A percentile compares a stretch with the other conserved stretches of the same genome.
Evolutionary conservation across 2,113 vertebrate species (phyloP).

Genomic region (Gadus macrocephalus): DNA sequence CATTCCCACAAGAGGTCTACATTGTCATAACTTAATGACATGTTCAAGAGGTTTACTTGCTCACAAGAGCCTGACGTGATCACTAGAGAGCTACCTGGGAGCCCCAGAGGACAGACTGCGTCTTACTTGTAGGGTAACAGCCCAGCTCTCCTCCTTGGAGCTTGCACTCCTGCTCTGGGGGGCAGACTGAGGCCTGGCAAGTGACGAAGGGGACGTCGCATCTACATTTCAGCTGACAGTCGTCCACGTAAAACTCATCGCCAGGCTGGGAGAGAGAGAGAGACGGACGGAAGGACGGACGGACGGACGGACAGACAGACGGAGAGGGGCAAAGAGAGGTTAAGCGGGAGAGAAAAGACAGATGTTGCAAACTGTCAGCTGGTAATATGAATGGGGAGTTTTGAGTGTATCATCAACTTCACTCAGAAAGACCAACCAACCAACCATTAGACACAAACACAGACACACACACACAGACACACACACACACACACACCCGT

Average conservation of each 20-base stretch:
- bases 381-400: too few species aligned
- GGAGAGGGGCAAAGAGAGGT: not conserved
- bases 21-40: too few species aligned
- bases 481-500: not conserved
- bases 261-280: conserved; percentile 51
- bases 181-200: conserved; percentile 57
- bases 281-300: too few species aligned
- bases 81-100: too few species aligned
- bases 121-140: conserved; percentile 72
- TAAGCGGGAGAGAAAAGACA: not conserved
- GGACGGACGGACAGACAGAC: too few species aligned
- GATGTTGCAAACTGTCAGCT: too few species aligned
- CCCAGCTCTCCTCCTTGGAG: conserved; percentile 63
- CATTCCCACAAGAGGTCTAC: too few species aligned
- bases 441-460: not conserved
- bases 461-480: not conserved
- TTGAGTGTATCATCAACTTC: too few species aligned
- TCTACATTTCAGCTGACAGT: conserved; percentile 61
- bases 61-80: too few species aligned
- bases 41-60: too few species aligned
- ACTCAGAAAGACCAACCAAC: not conserved
- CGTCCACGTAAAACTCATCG: conserved; percentile 64
- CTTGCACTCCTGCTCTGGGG: conserved; percentile 65
- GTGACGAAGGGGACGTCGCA: conserved; percentile 54
- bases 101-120: not conserved